phyloP scores from a whole-genome alignment of 2,797 vertebrate species.

The Ispidina picta region DNA sequence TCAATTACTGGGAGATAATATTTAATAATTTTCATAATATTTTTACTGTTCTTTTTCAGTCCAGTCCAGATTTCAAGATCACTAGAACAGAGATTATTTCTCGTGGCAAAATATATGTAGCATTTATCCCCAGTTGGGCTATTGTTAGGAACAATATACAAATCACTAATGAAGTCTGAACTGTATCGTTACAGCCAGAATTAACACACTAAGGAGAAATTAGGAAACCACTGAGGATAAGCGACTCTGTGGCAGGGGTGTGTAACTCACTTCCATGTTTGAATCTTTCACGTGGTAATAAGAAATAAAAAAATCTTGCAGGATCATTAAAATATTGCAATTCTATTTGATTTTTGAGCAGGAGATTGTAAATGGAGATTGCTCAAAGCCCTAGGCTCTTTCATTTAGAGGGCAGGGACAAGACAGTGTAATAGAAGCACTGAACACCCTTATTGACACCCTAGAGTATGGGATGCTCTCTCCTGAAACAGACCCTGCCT shows the following conservation, averaged over 20 bases:
- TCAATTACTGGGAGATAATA: background rate
- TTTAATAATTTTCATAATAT: background rate
- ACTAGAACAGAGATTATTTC: background rate
- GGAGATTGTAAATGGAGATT: background rate
- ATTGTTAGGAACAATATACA: background rate
- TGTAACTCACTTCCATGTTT: background rate
- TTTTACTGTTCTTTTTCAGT: background rate
- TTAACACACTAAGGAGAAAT: background rate
- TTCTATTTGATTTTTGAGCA: background rate
- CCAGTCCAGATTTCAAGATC: background rate
- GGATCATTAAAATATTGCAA: background rate
- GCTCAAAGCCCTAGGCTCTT: background rate
- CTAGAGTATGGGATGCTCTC: background rate
- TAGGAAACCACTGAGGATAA: background rate
- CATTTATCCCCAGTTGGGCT: background rate
- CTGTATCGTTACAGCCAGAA: background rate
- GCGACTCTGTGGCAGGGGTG: background rate
- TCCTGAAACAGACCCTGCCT: background rate
- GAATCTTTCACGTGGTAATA: background rate
- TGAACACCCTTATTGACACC: background rate
- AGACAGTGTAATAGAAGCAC: background rate
- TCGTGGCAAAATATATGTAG: background rate
- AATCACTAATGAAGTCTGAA: background rate
- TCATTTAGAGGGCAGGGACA: background rate
- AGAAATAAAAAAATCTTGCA: background rate